Base-by-base conservation (phyloP, 2,113 vertebrate species). In the Prunella fulvescens region DNA sequence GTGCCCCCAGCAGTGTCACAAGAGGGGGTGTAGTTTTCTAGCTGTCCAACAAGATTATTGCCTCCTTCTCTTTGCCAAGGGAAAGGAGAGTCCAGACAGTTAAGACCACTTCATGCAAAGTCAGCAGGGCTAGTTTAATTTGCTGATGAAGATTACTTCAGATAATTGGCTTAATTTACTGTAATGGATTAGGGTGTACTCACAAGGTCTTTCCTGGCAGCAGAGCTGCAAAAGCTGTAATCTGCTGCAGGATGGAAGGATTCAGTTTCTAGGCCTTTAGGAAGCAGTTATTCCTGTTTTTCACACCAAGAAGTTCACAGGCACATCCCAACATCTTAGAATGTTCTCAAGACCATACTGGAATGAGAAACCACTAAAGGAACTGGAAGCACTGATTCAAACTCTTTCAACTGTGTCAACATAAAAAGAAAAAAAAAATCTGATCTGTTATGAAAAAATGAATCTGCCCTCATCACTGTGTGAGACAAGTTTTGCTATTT, bases 131-230 rank as follows among this genome's bases (percentile, higher is more conserved):
- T 85, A 85, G 56, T 76, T 94, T 78, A 87, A 93, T 87, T 87
- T 81, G 51, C 48, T 31, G 12, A 60, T 79, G 57, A 84, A 78
- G 20, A 42, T 44, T 64, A 40, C 60, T 93, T 87, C 48, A 80
- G 70, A 47, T 90, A 93, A 87, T 69, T 91, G 40, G 7, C 40
- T 87, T 87, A 84, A 95, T 81, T 92, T 91, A 79, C 73, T 90
- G 57, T 72, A 94, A 95, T 72, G n/a, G 81, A 90, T 79, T 93
- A 89, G 44, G 57, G 73, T 81, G 29, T 31, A 81, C 31, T 93
- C 48, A 61, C 14, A 45, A 31, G 12, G 84, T 74, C 61, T 79
- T 74, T 82, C 70, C 57, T 56, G 44, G 65, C 51, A 95, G 72
- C 61, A 80, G 62, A 31, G 28, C 62, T 80, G 29, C 61, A 93